Conservation (phyloP, 2,797 vertebrate species). For the Philypnodon macrostomus region DNA sequence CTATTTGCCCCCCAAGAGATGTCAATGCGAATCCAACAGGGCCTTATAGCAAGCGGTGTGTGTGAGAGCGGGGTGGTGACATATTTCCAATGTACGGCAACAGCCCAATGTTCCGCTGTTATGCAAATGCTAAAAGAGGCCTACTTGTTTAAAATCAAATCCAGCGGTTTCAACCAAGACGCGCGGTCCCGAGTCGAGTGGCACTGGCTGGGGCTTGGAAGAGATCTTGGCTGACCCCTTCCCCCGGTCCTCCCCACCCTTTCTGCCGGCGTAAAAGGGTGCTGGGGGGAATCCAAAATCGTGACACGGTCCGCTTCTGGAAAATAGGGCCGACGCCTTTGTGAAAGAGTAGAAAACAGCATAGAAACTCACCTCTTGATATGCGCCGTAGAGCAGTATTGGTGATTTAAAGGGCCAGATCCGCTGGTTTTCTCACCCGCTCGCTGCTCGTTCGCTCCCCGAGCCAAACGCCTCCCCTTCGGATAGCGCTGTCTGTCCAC, state of each 20-base stretch:
- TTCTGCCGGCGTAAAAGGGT: constrained; percentile 58
- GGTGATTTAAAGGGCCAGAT: constrained; percentile 80
- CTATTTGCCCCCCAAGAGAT: constrained; percentile 24
- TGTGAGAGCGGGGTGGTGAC: constrained; percentile 62
- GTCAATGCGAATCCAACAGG: constrained; percentile 43
- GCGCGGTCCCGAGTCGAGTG: constrained; percentile 42
- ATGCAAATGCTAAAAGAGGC: constrained; percentile 53
- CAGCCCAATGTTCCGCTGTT: constrained; percentile 56
- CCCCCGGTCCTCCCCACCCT: constrained; percentile 63
- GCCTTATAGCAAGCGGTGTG: constrained; percentile 43
- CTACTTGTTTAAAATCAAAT: constrained; percentile 42
- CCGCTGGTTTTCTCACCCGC: constrained; percentile 62
- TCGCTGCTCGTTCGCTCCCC: constrained; percentile 62
- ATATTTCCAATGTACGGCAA: constrained; percentile 47
- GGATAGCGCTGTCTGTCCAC: constrained; percentile 69
- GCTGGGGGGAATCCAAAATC: constrained; percentile 73
- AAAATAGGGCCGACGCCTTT: constrained; percentile 43
- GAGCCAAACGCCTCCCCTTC: constrained; percentile 77
- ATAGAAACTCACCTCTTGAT: constrained; percentile 74
- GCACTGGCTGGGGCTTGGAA: no score
- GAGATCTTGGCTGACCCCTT: constrained; percentile 66
- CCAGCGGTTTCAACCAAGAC: constrained; percentile 22
- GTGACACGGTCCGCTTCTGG: constrained; percentile 66
- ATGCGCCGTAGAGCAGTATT: constrained; percentile 50
- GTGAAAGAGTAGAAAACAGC: constrained; percentile 41